phyloP scores from a whole-genome alignment of 2,797 vertebrate species.

The Holocentrus rufus region DNA sequence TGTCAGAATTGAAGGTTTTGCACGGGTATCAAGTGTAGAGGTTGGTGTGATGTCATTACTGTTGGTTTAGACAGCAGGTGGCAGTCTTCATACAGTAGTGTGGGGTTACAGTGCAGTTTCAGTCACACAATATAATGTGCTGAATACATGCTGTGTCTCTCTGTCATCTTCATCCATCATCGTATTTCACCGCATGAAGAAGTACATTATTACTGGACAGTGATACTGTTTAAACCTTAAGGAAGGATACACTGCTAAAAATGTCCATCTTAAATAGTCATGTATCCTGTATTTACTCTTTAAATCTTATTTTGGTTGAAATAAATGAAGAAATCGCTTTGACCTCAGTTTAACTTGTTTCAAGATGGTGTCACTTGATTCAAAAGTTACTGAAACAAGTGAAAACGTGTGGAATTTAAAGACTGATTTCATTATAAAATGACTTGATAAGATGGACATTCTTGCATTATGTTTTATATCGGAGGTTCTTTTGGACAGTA shows the following conservation, averaged over 20 bases:
- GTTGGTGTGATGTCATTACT: background rate
- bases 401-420: background rate
- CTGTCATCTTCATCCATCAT: background rate
- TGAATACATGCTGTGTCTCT: background rate
- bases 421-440: background rate
- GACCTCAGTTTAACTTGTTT: background rate
- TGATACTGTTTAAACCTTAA: background rate
- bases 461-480: too few relatives aligned
- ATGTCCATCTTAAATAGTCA: too few relatives aligned
- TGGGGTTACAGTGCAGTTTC: background rate
- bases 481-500: too few relatives aligned
- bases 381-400: background rate
- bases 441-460: too few relatives aligned
- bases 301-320: background rate
- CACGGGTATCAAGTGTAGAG: background rate
- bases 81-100: slow-evolving; percentile 36
- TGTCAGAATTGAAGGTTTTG: slow-evolving; percentile 32
- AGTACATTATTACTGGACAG: background rate
- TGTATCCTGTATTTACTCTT: slow-evolving; percentile 5
- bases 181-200: background rate
- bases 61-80: slow-evolving; percentile 51
- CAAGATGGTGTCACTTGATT: background rate
- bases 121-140: background rate
- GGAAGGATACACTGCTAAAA: too few relatives aligned
- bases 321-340: background rate